Percentiles rank a stretch among this genome's conserved stretches.
phyloP scores from a whole-genome alignment of 2,888 invertebrate genomes.

The Microplitis deprimator region DNA sequence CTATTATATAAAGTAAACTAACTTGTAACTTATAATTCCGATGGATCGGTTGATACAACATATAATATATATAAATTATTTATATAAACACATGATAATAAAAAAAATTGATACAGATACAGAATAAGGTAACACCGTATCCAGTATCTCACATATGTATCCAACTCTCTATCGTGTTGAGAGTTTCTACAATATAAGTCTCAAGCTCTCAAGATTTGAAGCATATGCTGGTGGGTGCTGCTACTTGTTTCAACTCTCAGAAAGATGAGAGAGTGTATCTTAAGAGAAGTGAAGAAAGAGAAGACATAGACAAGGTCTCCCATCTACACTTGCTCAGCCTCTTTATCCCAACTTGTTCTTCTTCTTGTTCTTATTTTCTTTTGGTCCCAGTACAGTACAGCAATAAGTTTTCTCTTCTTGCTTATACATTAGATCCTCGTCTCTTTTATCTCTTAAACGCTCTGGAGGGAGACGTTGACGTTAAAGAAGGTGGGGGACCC shows the following conservation, averaged over 20 bases:
- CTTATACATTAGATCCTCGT: constrained; percentile 35
- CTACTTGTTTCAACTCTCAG: too few species aligned
- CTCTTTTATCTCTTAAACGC: constrained; percentile 54
- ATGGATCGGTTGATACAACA: too few species aligned
- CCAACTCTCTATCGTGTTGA: background rate
- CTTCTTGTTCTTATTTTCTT: background rate
- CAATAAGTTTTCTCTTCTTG: background rate
- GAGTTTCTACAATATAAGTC: too few species aligned
- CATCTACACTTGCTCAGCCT: background rate
- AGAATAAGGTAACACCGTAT: too few species aligned
- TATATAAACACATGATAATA: too few species aligned
- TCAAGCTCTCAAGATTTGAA: too few species aligned
- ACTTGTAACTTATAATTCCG: background rate
- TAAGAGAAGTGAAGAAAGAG: background rate
- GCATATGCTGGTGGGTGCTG: too few species aligned
- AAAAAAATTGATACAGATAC: background rate
- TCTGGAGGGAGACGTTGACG: constrained; percentile 53
- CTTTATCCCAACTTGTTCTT: background rate
- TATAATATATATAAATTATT: too few species aligned
- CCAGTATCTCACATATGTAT: constrained; percentile 48
- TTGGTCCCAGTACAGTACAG: background rate
- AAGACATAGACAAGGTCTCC: background rate
- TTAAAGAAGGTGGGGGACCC: constrained; percentile 57
- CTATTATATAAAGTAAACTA: background rate
- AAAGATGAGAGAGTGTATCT: too few species aligned